phyloP scores from a whole-genome alignment of 2,888 invertebrate species.

The Diloba caeruleocephala region DNA sequence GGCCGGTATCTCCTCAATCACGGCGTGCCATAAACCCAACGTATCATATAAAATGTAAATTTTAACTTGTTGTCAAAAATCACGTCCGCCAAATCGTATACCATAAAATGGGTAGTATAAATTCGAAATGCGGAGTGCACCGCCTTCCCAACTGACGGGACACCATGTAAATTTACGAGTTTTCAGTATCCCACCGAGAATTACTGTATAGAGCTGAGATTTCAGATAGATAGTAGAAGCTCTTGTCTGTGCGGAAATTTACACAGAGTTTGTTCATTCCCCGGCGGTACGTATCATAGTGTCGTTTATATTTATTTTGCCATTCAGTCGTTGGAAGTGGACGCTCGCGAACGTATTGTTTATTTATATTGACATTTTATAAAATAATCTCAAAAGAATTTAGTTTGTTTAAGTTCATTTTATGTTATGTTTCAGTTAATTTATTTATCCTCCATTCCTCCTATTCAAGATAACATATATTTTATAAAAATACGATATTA shows the following conservation, averaged over 20 bases:
- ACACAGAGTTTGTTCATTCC: conserved; percentile 61
- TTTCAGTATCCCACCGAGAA: conserved; percentile 83
- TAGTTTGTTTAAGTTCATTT: too few species aligned
- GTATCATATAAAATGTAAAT: conserved; percentile 78
- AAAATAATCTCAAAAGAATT: too few species aligned
- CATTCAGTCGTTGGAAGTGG: conserved; percentile 22
- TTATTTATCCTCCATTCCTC: too few species aligned
- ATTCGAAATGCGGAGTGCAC: conserved; percentile 75
- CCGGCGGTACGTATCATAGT: conserved; percentile 47
- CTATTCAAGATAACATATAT: too few species aligned
- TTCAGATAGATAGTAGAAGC: conserved; percentile 71
- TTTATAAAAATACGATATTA: too few species aligned
- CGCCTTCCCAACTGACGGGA: conserved; percentile 72
- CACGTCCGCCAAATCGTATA: conserved; percentile 75
- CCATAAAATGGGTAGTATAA: conserved; percentile 79
- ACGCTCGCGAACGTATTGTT: conserved; percentile 19
- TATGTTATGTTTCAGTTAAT: too few species aligned
- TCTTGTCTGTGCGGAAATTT: conserved; percentile 66
- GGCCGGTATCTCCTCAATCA: conserved; percentile 47
- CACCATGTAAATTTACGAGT: conserved; percentile 83
- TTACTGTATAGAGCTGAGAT: conserved; percentile 78
- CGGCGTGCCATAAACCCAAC: conserved; percentile 64
- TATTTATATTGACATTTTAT: conserved; percentile 27
- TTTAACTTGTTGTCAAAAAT: conserved; percentile 82
- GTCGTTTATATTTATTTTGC: conserved; percentile 42